Percentiles rank a stretch among this genome's conserved stretches.
Conservation (phyloP, 2,888 invertebrate species). For the Phanerotoma sp. region DNA sequence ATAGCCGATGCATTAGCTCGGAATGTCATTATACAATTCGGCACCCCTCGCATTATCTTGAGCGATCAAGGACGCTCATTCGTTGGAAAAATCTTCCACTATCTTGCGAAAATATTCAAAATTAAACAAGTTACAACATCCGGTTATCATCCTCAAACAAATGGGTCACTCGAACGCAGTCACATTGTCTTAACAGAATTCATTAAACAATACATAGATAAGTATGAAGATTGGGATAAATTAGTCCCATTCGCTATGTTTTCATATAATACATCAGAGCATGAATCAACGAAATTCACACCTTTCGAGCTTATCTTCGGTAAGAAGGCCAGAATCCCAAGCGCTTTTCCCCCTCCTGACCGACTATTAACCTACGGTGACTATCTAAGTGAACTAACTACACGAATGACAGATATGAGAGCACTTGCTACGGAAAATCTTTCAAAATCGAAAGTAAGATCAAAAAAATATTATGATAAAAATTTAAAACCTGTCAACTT, state of each 20-base stretch:
- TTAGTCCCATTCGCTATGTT: slow-evolving; percentile 19
- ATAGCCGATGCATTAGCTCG: slow-evolving; percentile 9
- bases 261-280: too few relatives aligned
- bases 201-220: too few relatives aligned
- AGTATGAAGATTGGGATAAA: slow-evolving; percentile 30
- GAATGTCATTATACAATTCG: too few relatives aligned
- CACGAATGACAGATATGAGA: slow-evolving; percentile 6
- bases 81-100: too few relatives aligned
- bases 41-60: too few relatives aligned
- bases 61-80: too few relatives aligned
- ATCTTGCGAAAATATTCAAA: neutral
- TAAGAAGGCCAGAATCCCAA: slow-evolving; percentile 11
- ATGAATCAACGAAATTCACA: slow-evolving; percentile 23
- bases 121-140: slow-evolving; percentile 13
- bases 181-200: too few relatives aligned
- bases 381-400: neutral
- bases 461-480: too few relatives aligned
- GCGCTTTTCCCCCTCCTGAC: slow-evolving; percentile 7
- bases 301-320: slow-evolving; percentile 27
- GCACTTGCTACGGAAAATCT: slow-evolving; percentile 7
- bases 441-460: slow-evolving; percentile 11
- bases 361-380: slow-evolving; percentile 13
- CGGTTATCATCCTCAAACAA: too few relatives aligned
- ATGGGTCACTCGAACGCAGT: too few relatives aligned
- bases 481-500: neutral